Percentiles rank a stretch among this genome's conserved stretches.
Evolutionary conservation across 64 coral and sea anemone species (phyloP).

Genomic region (Porites lutea): DNA sequence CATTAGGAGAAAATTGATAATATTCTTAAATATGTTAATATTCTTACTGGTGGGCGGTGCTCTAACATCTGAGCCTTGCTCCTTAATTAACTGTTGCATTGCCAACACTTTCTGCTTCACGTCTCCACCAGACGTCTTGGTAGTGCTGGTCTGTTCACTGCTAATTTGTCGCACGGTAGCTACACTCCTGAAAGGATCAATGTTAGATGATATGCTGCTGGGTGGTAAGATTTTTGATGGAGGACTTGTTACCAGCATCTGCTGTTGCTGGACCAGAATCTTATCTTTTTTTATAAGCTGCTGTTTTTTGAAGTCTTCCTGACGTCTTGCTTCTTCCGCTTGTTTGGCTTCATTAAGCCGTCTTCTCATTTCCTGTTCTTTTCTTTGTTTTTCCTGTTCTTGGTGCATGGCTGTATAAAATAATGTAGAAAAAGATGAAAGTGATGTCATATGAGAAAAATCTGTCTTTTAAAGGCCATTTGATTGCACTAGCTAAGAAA

Average conservation of each 20-base stretch:
- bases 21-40: too few relatives aligned
- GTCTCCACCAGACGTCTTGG: conserved; percentile 2
- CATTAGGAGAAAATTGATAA: too few relatives aligned
- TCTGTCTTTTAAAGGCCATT: too few relatives aligned
- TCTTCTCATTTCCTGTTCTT: conserved; percentile 85
- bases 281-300: conserved; percentile 85
- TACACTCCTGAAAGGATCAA: too few relatives aligned
- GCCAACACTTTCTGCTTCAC: conserved; percentile 24
- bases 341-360: conserved; percentile 78
- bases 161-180: conserved; percentile 4
- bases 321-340: conserved; percentile 72
- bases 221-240: background rate
- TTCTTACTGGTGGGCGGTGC: conserved; percentile 15
- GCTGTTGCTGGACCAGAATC: conserved; percentile 81
- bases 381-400: conserved; percentile 93
- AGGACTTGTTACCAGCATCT: conserved; percentile 59
- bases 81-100: conserved; percentile 41
- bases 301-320: conserved; percentile 82
- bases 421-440: background rate
- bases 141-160: background rate
- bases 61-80: conserved; percentile 1
- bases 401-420: conserved; percentile 81
- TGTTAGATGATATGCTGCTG: background rate
- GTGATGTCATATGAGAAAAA: too few relatives aligned
- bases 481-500: too few relatives aligned